Conservation (phyloP, 2,113 vertebrate species). For the Zonotrichia leucophrys region DNA sequence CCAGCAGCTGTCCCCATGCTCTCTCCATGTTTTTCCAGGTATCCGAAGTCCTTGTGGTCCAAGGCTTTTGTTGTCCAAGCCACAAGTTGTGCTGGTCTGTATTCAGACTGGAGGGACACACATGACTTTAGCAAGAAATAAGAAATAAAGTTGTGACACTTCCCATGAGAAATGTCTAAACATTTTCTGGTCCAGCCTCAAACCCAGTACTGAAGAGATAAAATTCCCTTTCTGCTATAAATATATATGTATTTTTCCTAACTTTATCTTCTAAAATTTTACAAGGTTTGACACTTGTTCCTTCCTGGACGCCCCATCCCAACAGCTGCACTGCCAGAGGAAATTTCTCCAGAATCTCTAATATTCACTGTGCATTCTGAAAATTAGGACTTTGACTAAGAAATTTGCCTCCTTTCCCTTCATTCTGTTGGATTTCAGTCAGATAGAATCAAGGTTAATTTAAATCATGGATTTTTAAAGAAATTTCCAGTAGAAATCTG, state of each 20-base stretch:
- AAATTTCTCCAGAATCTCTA: not conserved
- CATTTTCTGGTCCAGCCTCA: not conserved
- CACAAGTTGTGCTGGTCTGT: fast-evolving
- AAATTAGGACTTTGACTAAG: not conserved
- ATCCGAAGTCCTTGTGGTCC: not conserved
- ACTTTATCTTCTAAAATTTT: not conserved
- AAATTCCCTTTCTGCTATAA: not conserved
- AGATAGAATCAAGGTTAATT: not conserved
- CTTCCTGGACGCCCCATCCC: not conserved
- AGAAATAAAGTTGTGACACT: not conserved
- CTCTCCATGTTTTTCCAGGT: not conserved
- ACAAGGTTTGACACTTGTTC: not conserved
- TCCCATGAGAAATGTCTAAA: not conserved
- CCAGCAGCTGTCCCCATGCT: not conserved
- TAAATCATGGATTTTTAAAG: not conserved
- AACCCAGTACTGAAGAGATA: not conserved
- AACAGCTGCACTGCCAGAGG: not conserved
- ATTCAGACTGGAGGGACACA: not conserved
- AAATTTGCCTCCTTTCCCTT: not conserved
- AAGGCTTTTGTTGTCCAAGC: not conserved
- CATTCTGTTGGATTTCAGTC: not conserved
- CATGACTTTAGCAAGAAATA: not conserved
- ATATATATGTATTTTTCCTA: not conserved
- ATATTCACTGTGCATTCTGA: not conserved
- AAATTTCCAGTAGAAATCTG: not conserved